Evolutionary conservation across 2,113 vertebrate species (phyloP).

Genomic region (Bufo bufo): DNA sequence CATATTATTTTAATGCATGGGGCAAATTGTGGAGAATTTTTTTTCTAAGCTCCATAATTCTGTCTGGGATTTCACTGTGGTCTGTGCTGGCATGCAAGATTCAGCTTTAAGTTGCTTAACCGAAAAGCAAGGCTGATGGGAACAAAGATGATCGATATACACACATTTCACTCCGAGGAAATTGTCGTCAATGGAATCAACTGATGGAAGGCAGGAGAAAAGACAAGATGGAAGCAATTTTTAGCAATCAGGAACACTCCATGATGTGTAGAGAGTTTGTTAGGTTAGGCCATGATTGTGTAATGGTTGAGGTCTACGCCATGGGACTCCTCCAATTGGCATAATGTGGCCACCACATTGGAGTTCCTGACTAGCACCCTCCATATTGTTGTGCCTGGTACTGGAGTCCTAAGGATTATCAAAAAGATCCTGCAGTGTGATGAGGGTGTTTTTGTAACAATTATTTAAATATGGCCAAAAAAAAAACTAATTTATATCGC

Average conservation of each 20-base stretch:
- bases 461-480: too few relatives aligned
- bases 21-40: neutral
- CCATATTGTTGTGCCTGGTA: too few relatives aligned
- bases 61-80: constrained; percentile 76
- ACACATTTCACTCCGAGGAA: constrained; percentile 98
- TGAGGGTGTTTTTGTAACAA: too few relatives aligned
- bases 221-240: constrained; percentile 86
- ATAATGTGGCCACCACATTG: neutral
- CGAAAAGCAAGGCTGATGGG: constrained; percentile 61
- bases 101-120: constrained; percentile 67
- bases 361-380: neutral
- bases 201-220: constrained; percentile 88
- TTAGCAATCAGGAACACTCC: constrained; percentile 61
- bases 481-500: too few relatives aligned
- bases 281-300: neutral
- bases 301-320: neutral
- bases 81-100: constrained; percentile 85
- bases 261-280: neutral
- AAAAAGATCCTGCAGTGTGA: too few relatives aligned
- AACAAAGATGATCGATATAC: constrained; percentile 76
- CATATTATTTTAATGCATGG: too few relatives aligned
- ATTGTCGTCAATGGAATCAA: constrained; percentile 94
- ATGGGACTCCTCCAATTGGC: neutral
- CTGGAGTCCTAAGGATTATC: too few relatives aligned
- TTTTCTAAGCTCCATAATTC: constrained; percentile 57